Evolutionary conservation across 2,797 vertebrate species (phyloP).

Genomic region (Syngnathus rostellatus): DNA sequence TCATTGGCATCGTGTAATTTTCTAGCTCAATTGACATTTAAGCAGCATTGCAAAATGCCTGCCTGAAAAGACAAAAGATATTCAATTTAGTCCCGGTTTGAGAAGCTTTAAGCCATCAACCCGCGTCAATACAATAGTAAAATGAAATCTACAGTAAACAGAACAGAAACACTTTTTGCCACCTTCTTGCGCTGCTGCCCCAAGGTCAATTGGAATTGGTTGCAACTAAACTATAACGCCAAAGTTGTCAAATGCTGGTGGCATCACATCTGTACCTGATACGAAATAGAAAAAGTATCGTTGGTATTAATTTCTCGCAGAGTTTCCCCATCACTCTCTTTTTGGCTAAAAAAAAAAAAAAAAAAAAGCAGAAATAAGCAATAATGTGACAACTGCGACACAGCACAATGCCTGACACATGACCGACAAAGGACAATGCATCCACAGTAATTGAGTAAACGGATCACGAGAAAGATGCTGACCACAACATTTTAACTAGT

Average conservation of each 20-base stretch:
- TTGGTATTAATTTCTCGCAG: neutral
- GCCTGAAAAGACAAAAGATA: too few species aligned
- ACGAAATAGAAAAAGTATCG: neutral
- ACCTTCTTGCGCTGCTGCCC: neutral
- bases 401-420: conserved; percentile 22
- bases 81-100: too few species aligned
- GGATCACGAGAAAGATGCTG: conserved; percentile 16
- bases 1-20: neutral
- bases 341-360: conserved; percentile 12
- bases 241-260: neutral
- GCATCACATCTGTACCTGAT: neutral
- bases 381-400: conserved; percentile 11
- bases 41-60: too few species aligned
- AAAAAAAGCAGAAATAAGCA: conserved; percentile 10
- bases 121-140: too few species aligned
- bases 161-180: neutral
- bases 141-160: too few species aligned
- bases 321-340: neutral
- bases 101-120: too few species aligned
- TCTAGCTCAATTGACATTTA: neutral
- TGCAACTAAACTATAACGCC: neutral
- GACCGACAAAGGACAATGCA: conserved; percentile 23
- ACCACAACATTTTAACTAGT: conserved; percentile 9
- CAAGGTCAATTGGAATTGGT: neutral
- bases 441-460: conserved; percentile 13